Conservation (phyloP, 2,888 invertebrate genomes). For the Ischnus inquisitorius region DNA sequence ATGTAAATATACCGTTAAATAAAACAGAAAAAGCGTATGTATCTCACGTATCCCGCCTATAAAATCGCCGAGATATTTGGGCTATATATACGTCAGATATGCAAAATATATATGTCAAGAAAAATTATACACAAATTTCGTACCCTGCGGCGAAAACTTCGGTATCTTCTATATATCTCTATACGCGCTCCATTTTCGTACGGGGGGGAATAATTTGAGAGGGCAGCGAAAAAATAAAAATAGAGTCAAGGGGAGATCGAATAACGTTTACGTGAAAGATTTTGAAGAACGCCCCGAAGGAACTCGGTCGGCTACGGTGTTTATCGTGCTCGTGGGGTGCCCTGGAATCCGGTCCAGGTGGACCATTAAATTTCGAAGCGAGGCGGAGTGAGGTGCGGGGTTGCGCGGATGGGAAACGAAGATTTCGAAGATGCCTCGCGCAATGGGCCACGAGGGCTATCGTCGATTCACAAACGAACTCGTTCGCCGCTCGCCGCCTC, state of each 20-base stretch:
- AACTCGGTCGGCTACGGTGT: conserved; percentile 36
- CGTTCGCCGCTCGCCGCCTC: neutral
- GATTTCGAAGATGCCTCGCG: conserved; percentile 47
- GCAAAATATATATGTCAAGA: too few relatives aligned
- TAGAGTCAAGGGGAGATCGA: neutral
- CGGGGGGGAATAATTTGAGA: neutral
- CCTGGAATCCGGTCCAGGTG: conserved; percentile 62
- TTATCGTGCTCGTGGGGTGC: conserved; percentile 1
- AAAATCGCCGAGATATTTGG: too few relatives aligned
- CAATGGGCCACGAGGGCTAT: conserved; percentile 69
- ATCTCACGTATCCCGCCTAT: too few relatives aligned
- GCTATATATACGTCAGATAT: too few relatives aligned
- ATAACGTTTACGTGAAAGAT: conserved; percentile 23
- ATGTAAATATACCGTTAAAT: too few relatives aligned
- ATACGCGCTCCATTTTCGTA: neutral
- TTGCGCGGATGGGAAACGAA: neutral
- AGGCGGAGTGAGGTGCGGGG: conserved; percentile 30
- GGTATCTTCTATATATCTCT: too few relatives aligned
- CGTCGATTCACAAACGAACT: neutral
- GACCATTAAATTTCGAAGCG: conserved; percentile 63
- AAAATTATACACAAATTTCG: too few relatives aligned
- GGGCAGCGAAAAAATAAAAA: conserved; percentile 18
- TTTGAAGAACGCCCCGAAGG: conserved; percentile 26
- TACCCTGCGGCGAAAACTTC: too few relatives aligned
- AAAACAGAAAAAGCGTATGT: too few relatives aligned